Base-by-base conservation (phyloP, 2,888 invertebrate genomes). In the Temnothorax unifasciatus region DNA sequence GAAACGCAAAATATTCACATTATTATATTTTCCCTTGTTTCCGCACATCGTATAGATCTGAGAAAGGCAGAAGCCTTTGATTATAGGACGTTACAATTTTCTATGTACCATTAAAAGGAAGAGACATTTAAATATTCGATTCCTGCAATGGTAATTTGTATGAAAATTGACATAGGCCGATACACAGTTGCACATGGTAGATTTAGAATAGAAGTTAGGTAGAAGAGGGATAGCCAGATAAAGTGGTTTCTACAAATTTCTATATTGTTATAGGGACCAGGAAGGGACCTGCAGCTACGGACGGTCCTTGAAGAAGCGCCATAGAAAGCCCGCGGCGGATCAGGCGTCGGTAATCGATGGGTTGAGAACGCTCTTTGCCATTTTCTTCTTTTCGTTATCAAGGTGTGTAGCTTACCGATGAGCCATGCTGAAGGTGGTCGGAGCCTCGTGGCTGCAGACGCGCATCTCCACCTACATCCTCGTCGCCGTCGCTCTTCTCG, bases 401-500 rank as follows among this genome's bases (percentile, higher is more conserved):
- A 90, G 92, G 93, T 92, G 92, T 88, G 87, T 92, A 91, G 91
- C 92, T 91, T 92, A 94, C 93, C 93, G 92, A 95, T 95, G 95
- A 95, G 92, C 93, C 93, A 97, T 97, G 96, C 95, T 97, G 94
- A 97, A 97, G 96, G 97, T 97, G 87, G 97, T 97, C 85, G 97
- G 97, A 91, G 97, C 97, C 93, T 97, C 97, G 82, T 97, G 97
- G 97, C 96, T 97, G 91, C 97, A 97, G 94, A 97, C 97, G 87
- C 96, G 97, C 94, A 96, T 97, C 92, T 97, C 97, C 93, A 97
- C 97, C 59, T 97, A 97, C 93, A 96, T 97, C 91, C 95, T 97
- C 88, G 96, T 96, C 82, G 96, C 97, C 91, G 96, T 97, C 88
- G 96, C 96, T 88, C 95, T 97, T 82, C 95, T 97, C 84, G 97